Conservation (phyloP, 37 sponge, comb jelly and placozoan species). For the Agelas oroides region DNA sequence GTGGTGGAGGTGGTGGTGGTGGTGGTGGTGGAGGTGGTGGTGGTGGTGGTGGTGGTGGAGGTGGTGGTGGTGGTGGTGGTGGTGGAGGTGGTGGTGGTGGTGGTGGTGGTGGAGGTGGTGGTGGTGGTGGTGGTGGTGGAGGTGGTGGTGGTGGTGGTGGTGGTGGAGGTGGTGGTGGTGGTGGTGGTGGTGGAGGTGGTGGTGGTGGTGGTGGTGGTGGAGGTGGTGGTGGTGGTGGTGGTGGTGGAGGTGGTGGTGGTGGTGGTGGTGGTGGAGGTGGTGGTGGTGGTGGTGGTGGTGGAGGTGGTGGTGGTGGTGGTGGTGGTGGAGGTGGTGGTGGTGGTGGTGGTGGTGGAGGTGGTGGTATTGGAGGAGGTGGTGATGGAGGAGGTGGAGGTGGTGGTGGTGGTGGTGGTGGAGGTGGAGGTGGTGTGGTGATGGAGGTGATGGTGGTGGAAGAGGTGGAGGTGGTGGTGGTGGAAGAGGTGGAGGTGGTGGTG, state of each 20-base stretch:
- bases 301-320: background rate
- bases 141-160: too few relatives aligned
- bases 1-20: background rate
- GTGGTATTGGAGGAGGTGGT: too few relatives aligned
- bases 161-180: background rate
- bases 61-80: background rate
- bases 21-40: background rate
- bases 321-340: background rate
- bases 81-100: background rate
- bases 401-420: too few relatives aligned
- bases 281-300: background rate
- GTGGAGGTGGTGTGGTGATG: too few relatives aligned
- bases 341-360: background rate
- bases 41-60: background rate
- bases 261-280: background rate
- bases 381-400: background rate
- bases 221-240: background rate
- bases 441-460: too few relatives aligned
- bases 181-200: background rate
- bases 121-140: too few relatives aligned
- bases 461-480: too few relatives aligned
- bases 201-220: background rate
- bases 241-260: background rate
- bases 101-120: background rate
- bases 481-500: too few relatives aligned